Percentiles rank a stretch among this genome's conserved stretches.
phyloP scores from a whole-genome alignment of 2,113 vertebrate species.

The Labrus mixtus region DNA sequence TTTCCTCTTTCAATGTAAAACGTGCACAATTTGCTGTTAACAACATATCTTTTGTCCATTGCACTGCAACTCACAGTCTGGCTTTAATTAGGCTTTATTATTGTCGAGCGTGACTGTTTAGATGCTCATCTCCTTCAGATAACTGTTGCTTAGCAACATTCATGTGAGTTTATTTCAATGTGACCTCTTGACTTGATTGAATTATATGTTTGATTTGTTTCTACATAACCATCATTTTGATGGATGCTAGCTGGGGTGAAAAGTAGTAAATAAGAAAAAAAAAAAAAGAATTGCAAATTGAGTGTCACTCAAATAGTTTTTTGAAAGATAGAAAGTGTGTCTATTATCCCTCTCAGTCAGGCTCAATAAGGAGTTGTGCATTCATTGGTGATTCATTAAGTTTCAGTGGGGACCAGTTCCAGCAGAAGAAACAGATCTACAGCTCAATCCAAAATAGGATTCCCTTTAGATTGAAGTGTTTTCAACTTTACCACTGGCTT shows the following conservation, averaged over 20 bases:
- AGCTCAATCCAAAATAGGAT: slow-evolving; percentile 22
- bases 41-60: too few species aligned
- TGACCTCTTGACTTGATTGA: neutral
- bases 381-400: neutral
- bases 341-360: neutral
- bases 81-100: neutral
- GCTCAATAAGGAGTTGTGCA: neutral
- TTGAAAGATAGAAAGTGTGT: neutral
- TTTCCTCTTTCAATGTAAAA: too few species aligned
- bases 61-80: too few species aligned
- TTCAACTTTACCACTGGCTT: slow-evolving; percentile 18
- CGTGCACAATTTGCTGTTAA: too few species aligned
- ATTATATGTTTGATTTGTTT: too few species aligned
- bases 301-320: neutral
- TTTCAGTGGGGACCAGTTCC: neutral
- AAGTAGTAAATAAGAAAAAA: neutral
- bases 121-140: slow-evolving; percentile 22
- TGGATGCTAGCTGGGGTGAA: neutral
- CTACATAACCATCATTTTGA: too few species aligned
- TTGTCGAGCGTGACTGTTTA: slow-evolving; percentile 14
- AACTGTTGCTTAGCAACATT: slow-evolving; percentile 53
- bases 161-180: slow-evolving; percentile 27
- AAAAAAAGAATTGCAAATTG: neutral
- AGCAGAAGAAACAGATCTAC: slow-evolving; percentile 9
- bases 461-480: neutral